Conservation (phyloP, 2,797 vertebrate genomes). For the Tragopan temminckii region DNA sequence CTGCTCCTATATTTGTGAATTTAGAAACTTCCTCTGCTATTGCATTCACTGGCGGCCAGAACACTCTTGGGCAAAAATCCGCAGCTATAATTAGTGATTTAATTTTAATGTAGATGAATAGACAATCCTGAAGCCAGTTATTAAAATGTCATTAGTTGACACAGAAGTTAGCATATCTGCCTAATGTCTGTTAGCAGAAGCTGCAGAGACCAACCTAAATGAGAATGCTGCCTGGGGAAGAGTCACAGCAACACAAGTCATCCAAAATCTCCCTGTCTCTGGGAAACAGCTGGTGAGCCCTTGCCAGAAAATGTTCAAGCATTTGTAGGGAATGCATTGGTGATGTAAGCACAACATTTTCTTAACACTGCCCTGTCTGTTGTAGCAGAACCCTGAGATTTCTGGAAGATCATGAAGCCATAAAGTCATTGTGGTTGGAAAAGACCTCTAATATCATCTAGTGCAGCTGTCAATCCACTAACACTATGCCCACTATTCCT, state of each 20-base stretch:
- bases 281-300: constrained; percentile 5
- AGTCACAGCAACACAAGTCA: neutral
- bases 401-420: neutral
- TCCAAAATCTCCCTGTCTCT: neutral
- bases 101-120: constrained; percentile 71
- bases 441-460: neutral
- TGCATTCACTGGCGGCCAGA: constrained; percentile 14
- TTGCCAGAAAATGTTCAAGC: neutral
- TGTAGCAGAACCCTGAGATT: neutral
- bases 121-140: constrained; percentile 67
- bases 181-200: constrained; percentile 46
- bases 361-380: neutral
- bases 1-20: neutral
- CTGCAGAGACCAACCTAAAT: constrained; percentile 25
- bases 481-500: neutral
- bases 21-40: constrained; percentile 22
- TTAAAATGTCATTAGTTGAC: constrained; percentile 68
- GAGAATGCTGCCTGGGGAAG: constrained; percentile 16
- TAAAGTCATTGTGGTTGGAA: neutral
- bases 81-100: constrained; percentile 66
- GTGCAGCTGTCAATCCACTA: neutral
- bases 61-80: constrained; percentile 59
- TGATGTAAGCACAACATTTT: neutral
- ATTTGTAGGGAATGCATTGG: neutral
- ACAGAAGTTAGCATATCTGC: constrained; percentile 52